Evolutionary conservation across 2,797 vertebrate species (phyloP), one percentile per base, ranked within the genome.

Genomic region (Poeciliopsis turneri): DNA sequence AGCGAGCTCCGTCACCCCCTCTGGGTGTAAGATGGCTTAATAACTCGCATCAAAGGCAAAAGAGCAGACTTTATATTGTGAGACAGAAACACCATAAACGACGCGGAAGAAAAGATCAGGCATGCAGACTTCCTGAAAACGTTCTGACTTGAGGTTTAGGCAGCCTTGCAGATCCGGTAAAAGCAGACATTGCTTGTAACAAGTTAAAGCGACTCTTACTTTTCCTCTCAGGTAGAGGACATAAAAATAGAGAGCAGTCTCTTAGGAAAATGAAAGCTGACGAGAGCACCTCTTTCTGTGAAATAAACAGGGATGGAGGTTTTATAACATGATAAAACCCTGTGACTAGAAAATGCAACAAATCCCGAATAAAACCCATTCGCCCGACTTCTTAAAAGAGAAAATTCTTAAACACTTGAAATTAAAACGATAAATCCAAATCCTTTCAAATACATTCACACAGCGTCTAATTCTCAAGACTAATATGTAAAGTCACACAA

Each of bases 21-120:
- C 77, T 84, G 88, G 85, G 83, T 78, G 78, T 76, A 57, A 76
- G 51, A 88, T 75, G 83, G 84, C 89, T 92, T 92, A 87, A 92
- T 93, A 92, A 88, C 82, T 76, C n/a, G 84, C 78, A 78, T 91
- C 79, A 85, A 85, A 81, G 87, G 87, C 47, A 41, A 53, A 45
- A 84, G 82, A 86, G 78, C 74, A 70, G n/a, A 78, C 87, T 90
- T 88, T 83, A 86, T 91, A 83, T 93, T 81, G 78, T 69, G 74
- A 81, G 70, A 82, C 72, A 81, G 74, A 66, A 69, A 64, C 72
- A 78, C 82, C 51, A 46, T 89, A 86, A 87, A 88, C 23, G 23
- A 49, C 81, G 72, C 75, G 45, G 81, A 82, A 88, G 81, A 30
- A 86, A 86, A 84, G 68, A 72, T 80, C 8, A 0, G 76, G 71